Evolutionary conservation across 2,888 invertebrate genomes (phyloP).

Genomic region (Cordilura impudica): DNA sequence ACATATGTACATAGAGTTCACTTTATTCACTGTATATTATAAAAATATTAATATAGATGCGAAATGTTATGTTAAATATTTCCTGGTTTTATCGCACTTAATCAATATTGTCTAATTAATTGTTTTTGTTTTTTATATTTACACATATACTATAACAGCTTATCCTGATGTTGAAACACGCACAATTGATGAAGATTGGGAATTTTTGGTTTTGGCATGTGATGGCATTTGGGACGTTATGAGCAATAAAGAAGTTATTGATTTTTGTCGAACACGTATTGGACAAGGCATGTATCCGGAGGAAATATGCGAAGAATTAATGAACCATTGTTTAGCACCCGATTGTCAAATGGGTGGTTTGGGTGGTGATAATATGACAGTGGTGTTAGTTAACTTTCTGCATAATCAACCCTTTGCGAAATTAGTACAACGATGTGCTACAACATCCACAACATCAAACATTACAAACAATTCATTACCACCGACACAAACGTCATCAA

Average conservation of each 20-base stretch:
- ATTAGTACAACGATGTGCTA: slow-evolving; percentile 73
- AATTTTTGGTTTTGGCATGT: slow-evolving; percentile 97
- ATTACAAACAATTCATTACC: slow-evolving; percentile 41
- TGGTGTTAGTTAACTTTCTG: slow-evolving; percentile 89
- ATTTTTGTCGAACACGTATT: slow-evolving; percentile 91
- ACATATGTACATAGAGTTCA: no score
- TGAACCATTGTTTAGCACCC: slow-evolving; percentile 96
- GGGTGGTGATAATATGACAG: slow-evolving; percentile 99
- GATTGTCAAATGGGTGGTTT: slow-evolving; percentile 98
- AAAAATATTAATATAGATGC: not conserved
- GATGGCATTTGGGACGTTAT: slow-evolving; percentile 99
- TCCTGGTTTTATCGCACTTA: slow-evolving; percentile 14
- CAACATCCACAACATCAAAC: slow-evolving; percentile 48
- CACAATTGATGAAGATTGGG: slow-evolving; percentile 92
- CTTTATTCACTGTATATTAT: no score
- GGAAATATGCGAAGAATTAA: slow-evolving; percentile 96
- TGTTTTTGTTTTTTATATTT: not conserved
- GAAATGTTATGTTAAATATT: not conserved
- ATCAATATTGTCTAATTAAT: not conserved
- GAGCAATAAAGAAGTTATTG: slow-evolving; percentile 94
- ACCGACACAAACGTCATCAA: slow-evolving; percentile 34
- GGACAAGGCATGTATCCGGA: slow-evolving; percentile 92
- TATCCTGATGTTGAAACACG: slow-evolving; percentile 93
- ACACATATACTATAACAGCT: slow-evolving; percentile 80
- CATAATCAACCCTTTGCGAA: slow-evolving; percentile 76